Evolutionary conservation across 2,113 vertebrate species (phyloP), one percentile per base, ranked within the genome.

Genomic region (Corydoras sp.): DNA sequence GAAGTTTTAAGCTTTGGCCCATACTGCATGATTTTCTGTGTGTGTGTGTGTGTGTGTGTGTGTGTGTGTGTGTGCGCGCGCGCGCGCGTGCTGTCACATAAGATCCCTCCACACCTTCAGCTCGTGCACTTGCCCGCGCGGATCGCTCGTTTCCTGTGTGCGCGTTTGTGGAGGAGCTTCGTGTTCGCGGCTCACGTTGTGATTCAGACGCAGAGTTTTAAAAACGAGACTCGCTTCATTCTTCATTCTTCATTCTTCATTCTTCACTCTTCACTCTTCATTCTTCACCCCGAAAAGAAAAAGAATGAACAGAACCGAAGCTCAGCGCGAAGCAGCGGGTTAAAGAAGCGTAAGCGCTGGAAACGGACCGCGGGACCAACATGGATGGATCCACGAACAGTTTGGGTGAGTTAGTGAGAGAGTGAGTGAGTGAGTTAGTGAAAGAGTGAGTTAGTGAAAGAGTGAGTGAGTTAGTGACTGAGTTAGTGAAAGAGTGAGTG

Each of bases 371-470:
- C 2, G 54, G 12, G 0, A 32, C 67, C 35, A 73, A 43, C 69
- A 90, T 90, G 88, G 87, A 88, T 50, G 88, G 86, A 3, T 86
- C 85, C 7, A 84, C 83, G 0, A 90, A 88, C 76, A 88, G 88
- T 66, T 15, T 87, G 67, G 88, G 88, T 90, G 73, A 90, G 88
- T 82, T n/a, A n/a, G n/a, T n/a, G n/a, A n/a, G n/a, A n/a, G n/a
- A n/a, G n/a, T n/a, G n/a, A n/a, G n/a, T n/a, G n/a, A n/a, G n/a
- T n/a, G n/a, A n/a, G n/a, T n/a, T n/a, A n/a, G n/a, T n/a, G n/a
- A n/a, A n/a, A n/a, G n/a, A n/a, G n/a, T n/a, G n/a, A n/a, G n/a
- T n/a, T n/a, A n/a, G n/a, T n/a, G n/a, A n/a, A n/a, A n/a, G n/a
- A n/a, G n/a, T n/a, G n/a, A n/a, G n/a, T n/a, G n/a, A n/a, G n/a